Base-by-base conservation (phyloP, 2,113 vertebrate genomes). In the Calidris pugnax region DNA sequence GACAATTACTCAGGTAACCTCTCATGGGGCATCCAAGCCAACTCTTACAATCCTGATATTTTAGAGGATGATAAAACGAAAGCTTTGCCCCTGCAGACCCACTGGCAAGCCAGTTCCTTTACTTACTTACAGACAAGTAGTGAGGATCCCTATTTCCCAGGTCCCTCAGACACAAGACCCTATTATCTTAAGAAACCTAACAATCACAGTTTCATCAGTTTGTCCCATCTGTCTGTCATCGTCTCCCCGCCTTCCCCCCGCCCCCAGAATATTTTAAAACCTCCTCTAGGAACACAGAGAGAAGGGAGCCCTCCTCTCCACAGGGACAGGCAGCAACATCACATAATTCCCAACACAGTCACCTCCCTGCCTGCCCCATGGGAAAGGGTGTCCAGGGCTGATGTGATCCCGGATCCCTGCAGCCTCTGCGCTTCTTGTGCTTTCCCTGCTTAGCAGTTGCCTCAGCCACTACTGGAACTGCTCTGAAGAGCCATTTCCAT, bases 211-310 rank as follows among this genome's bases (percentile, higher is more conserved):
- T 55, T 55, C 6, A 4, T 51, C 26, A 27, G 27, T 53, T 51
- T 53, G 26, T 28, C 26, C 26, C 9, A 3, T 30, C 53, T 10
- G 9, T 55, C 53, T 30, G 6, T 30, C 51, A 5, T 48, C 47
- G 21, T 15, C 41, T 14, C 14, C 14, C 41, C 41, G 7, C 16
- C 43, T 17, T 43, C 7, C 43, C 18, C 43, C 26, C 6, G 37
- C 4, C 4, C 2, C n/a, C 21, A 8, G 20, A 35, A 5, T 32
- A 23, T 51, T 85, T 66, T 37, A 47, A 92, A 87, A 60, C 13
- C 9, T 60, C 7, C 3, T 0, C 19, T 50, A 73, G 28, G 26
- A 60, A 33, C 5, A 41, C 0, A 1, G 14, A 30, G 14, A 64
- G 19, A 71, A 63, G 35, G 35, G 8, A 83, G 13, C 8, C 22